Evolutionary conservation across 2,797 vertebrate species (phyloP), one percentile per base, ranked within the genome.

Genomic region (Rhyacichthys aspro): DNA sequence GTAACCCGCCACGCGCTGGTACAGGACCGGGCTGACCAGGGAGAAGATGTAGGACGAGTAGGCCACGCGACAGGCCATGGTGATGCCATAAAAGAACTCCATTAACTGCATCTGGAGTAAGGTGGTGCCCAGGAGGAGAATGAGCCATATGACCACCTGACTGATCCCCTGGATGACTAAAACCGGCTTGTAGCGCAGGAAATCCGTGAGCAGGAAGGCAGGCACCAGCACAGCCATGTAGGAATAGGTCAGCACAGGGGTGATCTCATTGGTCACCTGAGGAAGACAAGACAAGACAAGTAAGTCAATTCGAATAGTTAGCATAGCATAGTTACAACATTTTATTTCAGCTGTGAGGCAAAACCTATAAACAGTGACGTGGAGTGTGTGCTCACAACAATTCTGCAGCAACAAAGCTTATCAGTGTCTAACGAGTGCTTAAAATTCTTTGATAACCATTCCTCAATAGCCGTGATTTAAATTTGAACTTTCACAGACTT

Each of bases 41-140:
- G 95, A 96, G 90, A 99, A 99, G 83, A 99, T 95, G 76, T 98
- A 98, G 61, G 98, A 98, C 67, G 98, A 99, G 78, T 97, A 99
- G 54, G 97, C 98, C 0, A 99, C 94, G 0, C 98, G 94, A 0
- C 96, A 94, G 0, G 97, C 97, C 97, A 98, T 96, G 48, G 94
- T 95, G 85, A 99, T 12, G 44, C 95, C 88, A 0, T 95, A 99
- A 91, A 94, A 98, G 80, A 97, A 92, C 91, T 99, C 98, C 97
- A 99, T 96, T 67, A 97, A 72, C 86, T 98, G 96, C 95, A 99
- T 97, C 77, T 95, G 85, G 1, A 92, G 50, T 28, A 98, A 73
- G 0, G 89, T 84, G 50, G 43, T 61, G 55, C 95, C 95, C 1
- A 89, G 67, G 11, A 98, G 87, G 60, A 98, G 84, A 19, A 98